Percentiles rank a stretch among this genome's conserved stretches.
Conservation (phyloP, 2,113 vertebrate genomes). For the Sinocyclocheilus maitianheensis region DNA sequence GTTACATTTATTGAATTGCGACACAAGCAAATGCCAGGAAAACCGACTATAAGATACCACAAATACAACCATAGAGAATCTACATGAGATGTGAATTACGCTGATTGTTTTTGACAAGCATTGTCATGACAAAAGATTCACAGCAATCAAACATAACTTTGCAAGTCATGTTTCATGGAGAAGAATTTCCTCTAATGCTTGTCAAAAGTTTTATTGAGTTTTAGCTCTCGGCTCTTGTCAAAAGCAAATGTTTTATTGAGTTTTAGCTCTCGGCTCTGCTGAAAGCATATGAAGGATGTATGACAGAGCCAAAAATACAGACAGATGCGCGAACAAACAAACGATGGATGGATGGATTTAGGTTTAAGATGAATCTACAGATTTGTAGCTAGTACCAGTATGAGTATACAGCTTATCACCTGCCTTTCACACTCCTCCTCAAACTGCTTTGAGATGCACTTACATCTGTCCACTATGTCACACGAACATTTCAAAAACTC, state of each 20-base stretch:
- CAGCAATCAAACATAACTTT: conserved; percentile 1
- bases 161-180: conserved; percentile 12
- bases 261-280: not conserved
- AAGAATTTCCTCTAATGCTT: not conserved
- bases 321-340: not conserved
- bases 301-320: not conserved
- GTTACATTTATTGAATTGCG: conserved; percentile 16
- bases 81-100: not conserved
- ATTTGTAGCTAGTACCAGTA: not conserved
- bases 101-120: not conserved
- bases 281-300: not conserved
- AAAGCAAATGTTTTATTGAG: not conserved
- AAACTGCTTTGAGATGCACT: no score
- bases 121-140: conserved; percentile 16
- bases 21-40: no score
- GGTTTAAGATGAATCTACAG: no score
- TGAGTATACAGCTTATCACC: not conserved
- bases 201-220: not conserved
- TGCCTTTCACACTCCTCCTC: no score
- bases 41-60: not conserved
- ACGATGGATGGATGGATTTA: not conserved
- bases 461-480: not conserved
- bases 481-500: not conserved
- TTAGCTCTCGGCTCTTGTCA: not conserved
- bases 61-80: not conserved